phyloP scores from a whole-genome alignment of 2,113 vertebrate genomes.

The Caranx ignobilis region DNA sequence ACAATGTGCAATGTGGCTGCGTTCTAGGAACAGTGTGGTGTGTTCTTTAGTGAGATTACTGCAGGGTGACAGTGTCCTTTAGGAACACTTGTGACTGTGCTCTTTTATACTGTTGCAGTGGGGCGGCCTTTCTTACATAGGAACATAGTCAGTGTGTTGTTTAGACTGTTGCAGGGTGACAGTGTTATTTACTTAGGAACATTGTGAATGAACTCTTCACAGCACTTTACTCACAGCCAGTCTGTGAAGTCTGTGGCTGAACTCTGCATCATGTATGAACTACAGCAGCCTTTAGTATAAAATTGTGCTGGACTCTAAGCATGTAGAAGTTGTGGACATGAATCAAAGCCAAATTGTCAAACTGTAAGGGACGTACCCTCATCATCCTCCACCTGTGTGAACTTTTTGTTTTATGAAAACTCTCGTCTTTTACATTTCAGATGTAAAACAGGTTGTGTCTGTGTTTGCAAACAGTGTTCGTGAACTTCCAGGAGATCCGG shows the following conservation, averaged over 20 bases:
- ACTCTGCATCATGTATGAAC: not conserved
- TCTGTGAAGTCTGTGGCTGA: not conserved
- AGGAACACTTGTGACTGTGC: too few relatives aligned
- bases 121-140: too few relatives aligned
- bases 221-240: too few relatives aligned
- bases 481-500: conserved; percentile 1
- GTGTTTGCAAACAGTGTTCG: conserved; percentile 11
- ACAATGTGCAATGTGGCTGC: too few relatives aligned
- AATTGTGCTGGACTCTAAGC: not conserved
- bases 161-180: too few relatives aligned
- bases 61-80: too few relatives aligned
- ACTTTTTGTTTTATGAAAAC: not conserved
- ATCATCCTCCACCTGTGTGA: not conserved
- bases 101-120: too few relatives aligned
- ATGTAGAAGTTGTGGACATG: not conserved
- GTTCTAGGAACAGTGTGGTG: too few relatives aligned
- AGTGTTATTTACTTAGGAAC: too few relatives aligned
- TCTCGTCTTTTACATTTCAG: not conserved
- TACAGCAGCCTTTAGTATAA: not conserved
- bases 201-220: too few relatives aligned
- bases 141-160: too few relatives aligned
- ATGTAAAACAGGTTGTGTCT: conserved; percentile 15
- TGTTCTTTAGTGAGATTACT: too few relatives aligned
- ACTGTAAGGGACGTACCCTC: not conserved
- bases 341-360: not conserved